Base-by-base conservation (phyloP, 2,113 vertebrate genomes). In the Chrysochloris asiatica region DNA sequence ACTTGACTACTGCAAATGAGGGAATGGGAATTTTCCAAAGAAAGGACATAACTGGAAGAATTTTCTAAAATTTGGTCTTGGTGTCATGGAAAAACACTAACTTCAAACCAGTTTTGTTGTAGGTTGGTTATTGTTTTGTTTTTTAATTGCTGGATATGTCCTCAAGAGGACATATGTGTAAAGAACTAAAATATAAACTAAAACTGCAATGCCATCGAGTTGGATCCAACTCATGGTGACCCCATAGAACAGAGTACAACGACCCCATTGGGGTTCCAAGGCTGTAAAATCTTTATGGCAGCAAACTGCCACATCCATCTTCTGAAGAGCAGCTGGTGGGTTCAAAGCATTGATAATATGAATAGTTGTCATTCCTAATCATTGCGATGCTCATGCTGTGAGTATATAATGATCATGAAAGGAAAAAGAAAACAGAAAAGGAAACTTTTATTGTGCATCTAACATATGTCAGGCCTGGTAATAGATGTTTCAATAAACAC, bases 21-120 rank as follows among this genome's bases (percentile, higher is more conserved):
- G 12, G 71, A 86, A 89, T 52, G 88, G 93, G 78, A 75, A 96
- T 95, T 96, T 96, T 96, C 91, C 91, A 90, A 94, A 75, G 73
- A 93, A 77, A 94, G 19, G 30, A 22, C 38, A 86, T 91, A 94
- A 88, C 92, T 93, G 80, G 84, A 93, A 95, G 92, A 95, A 95
- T 95, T 95, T 96, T 92, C 90, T 83, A 69, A 95, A 90, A 77
- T 77, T 71, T 90, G 50, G 6, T 83, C 88, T 92, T 69, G 72
- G n/a, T 75, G 81, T 93, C 67, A 84, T 97, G 95, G 94, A 96
- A 95, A 97, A 96, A 95, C 72, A 93, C 90, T 89, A 72, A 91
- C 90, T 89, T 92, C 12, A 30, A 90, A 77, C 59, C 21, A 43
- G 19, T 65, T 43, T 47, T 93, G n/a, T 50, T 54, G 50, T 30